phyloP scores from a whole-genome alignment of 1,140 invertebrate species.

The Bombus pascuorum region DNA sequence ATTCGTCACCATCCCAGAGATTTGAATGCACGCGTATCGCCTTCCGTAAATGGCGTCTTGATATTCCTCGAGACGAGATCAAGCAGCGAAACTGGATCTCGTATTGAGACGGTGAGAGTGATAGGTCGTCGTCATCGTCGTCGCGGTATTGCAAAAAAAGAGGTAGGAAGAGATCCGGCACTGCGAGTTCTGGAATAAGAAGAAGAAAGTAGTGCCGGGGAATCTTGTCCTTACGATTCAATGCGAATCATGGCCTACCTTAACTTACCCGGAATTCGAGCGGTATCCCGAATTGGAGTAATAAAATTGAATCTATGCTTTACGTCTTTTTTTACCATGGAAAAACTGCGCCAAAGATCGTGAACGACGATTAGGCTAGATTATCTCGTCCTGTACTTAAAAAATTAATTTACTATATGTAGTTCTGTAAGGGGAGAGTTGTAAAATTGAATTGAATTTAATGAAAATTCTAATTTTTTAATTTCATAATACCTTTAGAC shows the following conservation, averaged over 20 bases:
- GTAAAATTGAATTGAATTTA: too few relatives aligned
- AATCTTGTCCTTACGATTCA: conserved; percentile 33
- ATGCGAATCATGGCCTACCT: conserved; percentile 45
- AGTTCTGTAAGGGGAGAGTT: not conserved
- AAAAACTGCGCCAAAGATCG: not conserved
- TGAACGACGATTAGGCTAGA: not conserved
- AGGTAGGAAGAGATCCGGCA: conserved; percentile 17
- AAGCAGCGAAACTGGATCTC: conserved; percentile 60
- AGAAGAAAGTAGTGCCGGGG: conserved; percentile 19
- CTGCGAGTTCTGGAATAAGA: conserved; percentile 26
- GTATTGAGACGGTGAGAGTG: conserved; percentile 50
- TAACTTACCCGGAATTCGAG: conserved; percentile 36
- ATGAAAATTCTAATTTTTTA: not conserved
- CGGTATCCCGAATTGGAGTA: not conserved
- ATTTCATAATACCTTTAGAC: not conserved
- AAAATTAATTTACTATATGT: not conserved
- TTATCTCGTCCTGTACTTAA: not conserved
- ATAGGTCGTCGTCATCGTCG: conserved; percentile 42
- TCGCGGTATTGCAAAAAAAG: conserved; percentile 37
- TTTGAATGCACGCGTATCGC: conserved; percentile 34
- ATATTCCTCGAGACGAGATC: conserved; percentile 11
- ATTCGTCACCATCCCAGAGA: not conserved
- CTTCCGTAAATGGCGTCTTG: conserved; percentile 56
- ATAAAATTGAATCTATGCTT: conserved; percentile 12
- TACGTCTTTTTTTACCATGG: not conserved